Percentiles rank a stretch among this genome's conserved stretches.
phyloP scores from a whole-genome alignment of 2,797 vertebrate species.

The Rhadinocentrus ornatus region DNA sequence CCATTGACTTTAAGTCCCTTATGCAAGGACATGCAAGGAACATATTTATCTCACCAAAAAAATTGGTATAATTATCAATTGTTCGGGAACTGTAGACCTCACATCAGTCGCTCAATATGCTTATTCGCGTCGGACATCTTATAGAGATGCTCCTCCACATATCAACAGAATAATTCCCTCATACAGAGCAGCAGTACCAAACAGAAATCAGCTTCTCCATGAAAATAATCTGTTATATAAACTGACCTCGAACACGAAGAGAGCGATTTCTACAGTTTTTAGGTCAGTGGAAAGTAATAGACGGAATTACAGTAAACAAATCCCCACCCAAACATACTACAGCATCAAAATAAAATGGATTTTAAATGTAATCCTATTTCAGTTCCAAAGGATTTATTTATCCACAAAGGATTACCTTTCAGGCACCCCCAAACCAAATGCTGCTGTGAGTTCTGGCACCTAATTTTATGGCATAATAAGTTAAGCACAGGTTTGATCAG shows the following conservation, averaged over 20 bases:
- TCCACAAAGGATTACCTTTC: conserved; percentile 1
- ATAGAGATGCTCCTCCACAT: not conserved
- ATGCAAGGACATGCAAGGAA: not conserved
- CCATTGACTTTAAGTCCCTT: conserved; percentile 1
- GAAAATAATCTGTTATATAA: conserved; percentile 61
- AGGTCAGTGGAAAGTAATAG: conserved; percentile 35
- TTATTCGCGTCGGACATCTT: not conserved
- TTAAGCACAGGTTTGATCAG: not conserved
- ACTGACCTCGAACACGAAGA: conserved; percentile 49
- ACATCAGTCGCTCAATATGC: not conserved
- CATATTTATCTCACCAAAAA: conserved; percentile 3
- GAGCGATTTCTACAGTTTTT: conserved; percentile 36
- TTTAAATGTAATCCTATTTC: conserved; percentile 39
- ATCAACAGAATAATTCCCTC: conserved; percentile 16
- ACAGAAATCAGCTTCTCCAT: conserved; percentile 38
- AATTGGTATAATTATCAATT: not conserved
- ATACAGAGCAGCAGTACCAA: conserved; percentile 34
- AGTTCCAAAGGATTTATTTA: conserved; percentile 34
- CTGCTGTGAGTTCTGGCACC: conserved; percentile 1
- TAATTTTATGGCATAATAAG: not conserved
- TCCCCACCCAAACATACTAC: conserved; percentile 18
- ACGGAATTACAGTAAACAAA: conserved; percentile 31
- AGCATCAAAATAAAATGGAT: conserved; percentile 26
- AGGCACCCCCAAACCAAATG: not conserved
- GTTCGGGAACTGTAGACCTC: not conserved